These are phyloP conservation scores for Porites lutea DNA, from an alignment of 64 coral and sea anemone species.

Conservation along the genomic window DNA sequence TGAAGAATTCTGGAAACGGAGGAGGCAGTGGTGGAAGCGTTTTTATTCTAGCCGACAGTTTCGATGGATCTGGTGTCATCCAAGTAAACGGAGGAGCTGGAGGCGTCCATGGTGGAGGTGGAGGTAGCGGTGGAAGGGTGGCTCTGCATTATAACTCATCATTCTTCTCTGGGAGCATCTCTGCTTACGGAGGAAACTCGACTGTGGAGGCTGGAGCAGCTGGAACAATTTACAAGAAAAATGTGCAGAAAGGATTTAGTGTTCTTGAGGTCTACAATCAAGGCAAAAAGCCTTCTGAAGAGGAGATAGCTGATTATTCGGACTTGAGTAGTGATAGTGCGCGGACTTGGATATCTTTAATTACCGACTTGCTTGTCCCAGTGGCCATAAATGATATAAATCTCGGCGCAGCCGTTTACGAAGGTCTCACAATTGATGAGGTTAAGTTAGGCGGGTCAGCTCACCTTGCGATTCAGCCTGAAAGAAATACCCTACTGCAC, in stretches of 20 bases:
- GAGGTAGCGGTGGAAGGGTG: slow-evolving; percentile 88
- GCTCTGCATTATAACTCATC: slow-evolving; percentile 61
- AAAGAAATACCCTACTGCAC: slow-evolving; percentile 50
- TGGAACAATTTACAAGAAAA: slow-evolving; percentile 81
- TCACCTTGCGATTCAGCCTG: slow-evolving; percentile 82
- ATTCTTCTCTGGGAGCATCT: slow-evolving; percentile 58
- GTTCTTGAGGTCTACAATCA: slow-evolving; percentile 82
- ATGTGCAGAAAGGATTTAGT: slow-evolving; percentile 30
- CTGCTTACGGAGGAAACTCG: slow-evolving; percentile 76
- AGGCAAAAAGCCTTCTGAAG: slow-evolving; percentile 58
- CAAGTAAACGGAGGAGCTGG: slow-evolving; percentile 79
- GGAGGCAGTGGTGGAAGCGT: slow-evolving; percentile 89
- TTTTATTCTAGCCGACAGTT: slow-evolving; percentile 55
- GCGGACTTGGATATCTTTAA: slow-evolving; percentile 78
- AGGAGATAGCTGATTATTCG: slow-evolving; percentile 50
- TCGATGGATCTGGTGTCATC: slow-evolving; percentile 74
- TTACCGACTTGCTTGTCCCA: neutral
- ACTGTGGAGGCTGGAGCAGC: slow-evolving; percentile 77
- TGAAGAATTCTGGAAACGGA: slow-evolving; percentile 31
- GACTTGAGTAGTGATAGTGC: slow-evolving; percentile 71
- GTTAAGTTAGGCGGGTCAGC: slow-evolving; percentile 82
- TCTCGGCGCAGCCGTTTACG: slow-evolving; percentile 51
- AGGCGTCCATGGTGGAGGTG: slow-evolving; percentile 74
- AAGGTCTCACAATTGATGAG: slow-evolving; percentile 76
- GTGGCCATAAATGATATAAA: slow-evolving; percentile 42